Conservation (phyloP, 1,140 invertebrate species). For the Sinonovacula constricta region DNA sequence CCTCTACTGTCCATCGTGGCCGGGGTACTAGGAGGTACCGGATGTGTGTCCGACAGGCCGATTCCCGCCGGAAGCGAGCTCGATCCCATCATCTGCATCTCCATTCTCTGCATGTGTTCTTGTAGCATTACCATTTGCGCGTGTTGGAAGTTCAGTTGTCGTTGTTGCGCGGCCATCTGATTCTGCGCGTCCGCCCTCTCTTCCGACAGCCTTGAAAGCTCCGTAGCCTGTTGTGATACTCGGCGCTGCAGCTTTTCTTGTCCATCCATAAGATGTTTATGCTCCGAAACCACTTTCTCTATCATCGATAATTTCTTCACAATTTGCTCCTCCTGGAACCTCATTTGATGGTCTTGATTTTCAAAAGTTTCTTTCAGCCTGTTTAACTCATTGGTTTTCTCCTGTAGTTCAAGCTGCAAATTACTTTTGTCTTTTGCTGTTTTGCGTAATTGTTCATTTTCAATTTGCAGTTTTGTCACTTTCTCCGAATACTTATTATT, state of each 20-base stretch:
- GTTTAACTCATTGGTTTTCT: conserved; percentile 51
- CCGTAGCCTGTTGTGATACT: conserved; percentile 46
- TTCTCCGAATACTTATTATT: conserved; percentile 63
- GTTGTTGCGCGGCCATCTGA: conserved; percentile 54
- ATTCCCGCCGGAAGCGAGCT: conserved; percentile 21
- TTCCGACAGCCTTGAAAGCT: conserved; percentile 48
- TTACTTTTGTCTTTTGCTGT: conserved; percentile 50
- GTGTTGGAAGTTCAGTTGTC: conserved; percentile 61
- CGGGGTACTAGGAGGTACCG: conserved; percentile 38
- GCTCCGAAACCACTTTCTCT: conserved; percentile 55
- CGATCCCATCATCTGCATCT: conserved; percentile 20
- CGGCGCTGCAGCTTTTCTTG: conserved; percentile 55
- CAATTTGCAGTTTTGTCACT: conserved; percentile 61
- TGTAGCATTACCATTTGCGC: conserved; percentile 59
- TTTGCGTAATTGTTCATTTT: conserved; percentile 59
- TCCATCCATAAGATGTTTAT: conserved; percentile 55
- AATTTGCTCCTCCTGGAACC: conserved; percentile 53
- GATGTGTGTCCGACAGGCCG: conserved; percentile 1
- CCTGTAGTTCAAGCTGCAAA: conserved; percentile 53
- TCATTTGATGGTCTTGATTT: conserved; percentile 55
- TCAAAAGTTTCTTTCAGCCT: conserved; percentile 52
- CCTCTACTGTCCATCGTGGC: conserved; percentile 35
- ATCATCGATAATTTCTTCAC: conserved; percentile 55
- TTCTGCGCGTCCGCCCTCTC: conserved; percentile 56
- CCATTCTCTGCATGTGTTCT: conserved; percentile 58